Evolutionary conservation across 2,888 invertebrate genomes (phyloP), one percentile per base, ranked within the genome.

Genomic region (Tachina grossa): DNA sequence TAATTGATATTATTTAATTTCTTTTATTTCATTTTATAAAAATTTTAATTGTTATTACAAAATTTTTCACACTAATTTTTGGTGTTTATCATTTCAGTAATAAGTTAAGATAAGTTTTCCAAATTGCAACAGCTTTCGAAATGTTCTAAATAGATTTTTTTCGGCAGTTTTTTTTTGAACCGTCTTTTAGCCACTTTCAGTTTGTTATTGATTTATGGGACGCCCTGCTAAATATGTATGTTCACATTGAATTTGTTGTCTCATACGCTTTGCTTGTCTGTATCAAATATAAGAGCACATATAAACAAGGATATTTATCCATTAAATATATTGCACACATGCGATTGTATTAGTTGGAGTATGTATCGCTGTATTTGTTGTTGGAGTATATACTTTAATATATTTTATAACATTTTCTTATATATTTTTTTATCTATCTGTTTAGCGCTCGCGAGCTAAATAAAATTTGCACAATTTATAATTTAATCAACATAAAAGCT

Each of bases 401-500:
- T 39, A 74, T 66, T 57, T 22, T 49, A 74, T 49, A 41, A 47
- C 53, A 45, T 9, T 39, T 72, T 57, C 72, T 9, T 49, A 14
- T 49, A 14, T 14, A 14, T 13, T 8, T 55, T 31, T 53, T 19
- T 53, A 47, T 14, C 13, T 81, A 74, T 82, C 49, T 78, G 69
- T 47, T 77, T 71, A 57, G 78, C 75, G 68, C 43, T 51, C n/a
- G 71, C 72, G 31, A 31, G 59, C 45, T 57, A 63, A 74, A 72
- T 31, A 51, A 9, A 75, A 74, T 66, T 69, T 71, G 71, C 22
- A 75, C 61, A 82, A 79, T 82, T 85, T 82, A 82, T 82, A 83
- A 85, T 85, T 85, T 83, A 85, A 85, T 85, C 82, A 85, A 79
- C 69, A 66, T 85, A 72, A 85, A 85, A 85, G 85, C 82, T 66